Conservation (phyloP, 53 echinoderm and acorn worm genomes). For the Astropecten irregularis region DNA sequence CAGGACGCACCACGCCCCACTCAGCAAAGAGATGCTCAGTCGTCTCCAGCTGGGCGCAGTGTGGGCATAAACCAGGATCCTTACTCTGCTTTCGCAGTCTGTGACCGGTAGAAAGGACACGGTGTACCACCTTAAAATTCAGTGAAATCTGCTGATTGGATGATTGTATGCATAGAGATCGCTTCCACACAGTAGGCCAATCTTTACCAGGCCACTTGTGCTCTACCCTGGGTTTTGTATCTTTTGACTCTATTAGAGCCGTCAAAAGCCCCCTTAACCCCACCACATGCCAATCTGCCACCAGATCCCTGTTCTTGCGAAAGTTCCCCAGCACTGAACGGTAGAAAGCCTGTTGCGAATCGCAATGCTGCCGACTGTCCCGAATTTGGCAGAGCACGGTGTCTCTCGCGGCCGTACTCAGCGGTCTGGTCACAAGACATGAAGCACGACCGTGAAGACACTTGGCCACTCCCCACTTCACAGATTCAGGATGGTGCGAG, state of each 20-base stretch:
- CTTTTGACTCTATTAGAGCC: neutral
- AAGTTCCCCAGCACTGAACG: no score
- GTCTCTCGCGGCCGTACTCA: no score
- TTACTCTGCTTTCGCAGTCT: neutral
- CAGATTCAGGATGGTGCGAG: no score
- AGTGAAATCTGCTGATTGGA: neutral
- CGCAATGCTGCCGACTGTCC: no score
- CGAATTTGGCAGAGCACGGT: no score
- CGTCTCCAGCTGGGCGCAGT: neutral
- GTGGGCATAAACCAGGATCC: neutral
- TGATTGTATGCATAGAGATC: neutral
- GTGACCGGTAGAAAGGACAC: neutral
- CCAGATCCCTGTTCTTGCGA: no score
- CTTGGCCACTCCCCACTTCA: no score
- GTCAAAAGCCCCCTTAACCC: no score
- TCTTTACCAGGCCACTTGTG: neutral
- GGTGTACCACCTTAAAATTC: neutral
- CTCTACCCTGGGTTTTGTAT: neutral
- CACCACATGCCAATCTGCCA: no score
- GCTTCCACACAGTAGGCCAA: conserved; percentile 1
- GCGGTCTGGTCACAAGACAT: no score
- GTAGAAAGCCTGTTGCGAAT: no score
- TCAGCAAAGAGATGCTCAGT: neutral
- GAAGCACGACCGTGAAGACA: no score
- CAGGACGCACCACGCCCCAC: neutral